Conservation (phyloP, 2,888 invertebrate species). For the Drosophila nr. medialis region DNA sequence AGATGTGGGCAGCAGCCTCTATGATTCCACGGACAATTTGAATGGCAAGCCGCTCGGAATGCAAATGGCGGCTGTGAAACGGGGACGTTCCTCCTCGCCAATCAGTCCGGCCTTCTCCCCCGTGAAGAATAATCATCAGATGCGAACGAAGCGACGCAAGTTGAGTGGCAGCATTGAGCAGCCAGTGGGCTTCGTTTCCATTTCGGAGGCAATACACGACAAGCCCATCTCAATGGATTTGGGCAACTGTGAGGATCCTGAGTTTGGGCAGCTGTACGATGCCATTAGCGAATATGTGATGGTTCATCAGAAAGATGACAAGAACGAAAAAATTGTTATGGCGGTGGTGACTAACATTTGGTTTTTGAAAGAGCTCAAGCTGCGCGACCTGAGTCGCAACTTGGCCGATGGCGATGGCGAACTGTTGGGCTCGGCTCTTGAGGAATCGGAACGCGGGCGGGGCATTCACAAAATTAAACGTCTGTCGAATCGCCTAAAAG, state of each 20-base stretch:
- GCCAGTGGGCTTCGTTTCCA: constrained; percentile 14
- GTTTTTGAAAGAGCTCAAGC: constrained; percentile 73
- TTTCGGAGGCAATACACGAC: constrained; percentile 9
- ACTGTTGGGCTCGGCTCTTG: constrained; percentile 40
- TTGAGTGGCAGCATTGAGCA: constrained; percentile 57
- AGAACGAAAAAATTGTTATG: constrained; percentile 72
- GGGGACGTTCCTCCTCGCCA: constrained; percentile 82
- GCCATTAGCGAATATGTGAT: constrained; percentile 79
- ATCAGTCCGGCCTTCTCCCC: constrained; percentile 83
- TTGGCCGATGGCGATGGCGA: constrained; percentile 33
- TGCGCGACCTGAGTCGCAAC: constrained; percentile 67
- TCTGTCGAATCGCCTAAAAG: constrained; percentile 77
- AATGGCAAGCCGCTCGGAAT: constrained; percentile 37
- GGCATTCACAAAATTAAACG: constrained; percentile 70
- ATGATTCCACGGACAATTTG: constrained; percentile 79
- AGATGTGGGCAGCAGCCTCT: constrained; percentile 81
- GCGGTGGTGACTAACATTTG: constrained; percentile 80
- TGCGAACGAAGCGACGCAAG: constrained; percentile 74
- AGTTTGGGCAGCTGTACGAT: constrained; percentile 76
- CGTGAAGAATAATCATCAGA: constrained; percentile 61
- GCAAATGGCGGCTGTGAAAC: constrained; percentile 55
- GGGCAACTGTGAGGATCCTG: constrained; percentile 48
- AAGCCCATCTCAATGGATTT: constrained; percentile 49
- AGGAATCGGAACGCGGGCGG: constrained; percentile 23
- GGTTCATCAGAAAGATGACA: constrained; percentile 67